Conservation (phyloP, 2,113 vertebrate genomes). For the Phodopus roborovskii region DNA sequence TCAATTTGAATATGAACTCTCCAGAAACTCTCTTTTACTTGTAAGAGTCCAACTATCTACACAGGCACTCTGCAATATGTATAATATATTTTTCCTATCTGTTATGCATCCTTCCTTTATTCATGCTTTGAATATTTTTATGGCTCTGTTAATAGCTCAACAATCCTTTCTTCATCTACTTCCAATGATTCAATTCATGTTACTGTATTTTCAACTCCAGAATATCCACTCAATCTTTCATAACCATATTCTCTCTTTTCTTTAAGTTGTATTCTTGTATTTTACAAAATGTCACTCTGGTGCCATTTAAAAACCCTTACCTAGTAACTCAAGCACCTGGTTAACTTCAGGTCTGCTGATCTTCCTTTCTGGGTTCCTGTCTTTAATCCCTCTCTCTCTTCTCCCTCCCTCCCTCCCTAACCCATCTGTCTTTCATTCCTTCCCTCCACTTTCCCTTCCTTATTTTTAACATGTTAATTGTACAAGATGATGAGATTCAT, state of each 20-base stretch:
- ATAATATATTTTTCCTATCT: background rate
- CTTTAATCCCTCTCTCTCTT: background rate
- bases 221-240: background rate
- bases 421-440: background rate
- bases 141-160: background rate
- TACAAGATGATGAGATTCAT: background rate
- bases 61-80: background rate
- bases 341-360: background rate
- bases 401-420: background rate
- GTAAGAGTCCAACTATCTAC: background rate
- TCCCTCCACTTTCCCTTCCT: background rate
- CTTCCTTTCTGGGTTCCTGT: background rate
- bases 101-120: background rate
- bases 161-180: background rate
- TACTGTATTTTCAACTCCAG: slow-evolving; percentile 25
- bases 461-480: background rate
- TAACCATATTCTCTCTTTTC: background rate
- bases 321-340: background rate
- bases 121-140: background rate
- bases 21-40: slow-evolving; percentile 34
- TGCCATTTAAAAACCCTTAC: slow-evolving; percentile 22
- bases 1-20: background rate
- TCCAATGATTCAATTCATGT: slow-evolving; percentile 6
- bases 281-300: slow-evolving; percentile 8
- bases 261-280: slow-evolving; percentile 9